A percentile compares a stretch with the other conserved stretches of the same genome.
phyloP scores from a whole-genome alignment of 2,113 vertebrate genomes.

The Neodon shergylaensis region DNA sequence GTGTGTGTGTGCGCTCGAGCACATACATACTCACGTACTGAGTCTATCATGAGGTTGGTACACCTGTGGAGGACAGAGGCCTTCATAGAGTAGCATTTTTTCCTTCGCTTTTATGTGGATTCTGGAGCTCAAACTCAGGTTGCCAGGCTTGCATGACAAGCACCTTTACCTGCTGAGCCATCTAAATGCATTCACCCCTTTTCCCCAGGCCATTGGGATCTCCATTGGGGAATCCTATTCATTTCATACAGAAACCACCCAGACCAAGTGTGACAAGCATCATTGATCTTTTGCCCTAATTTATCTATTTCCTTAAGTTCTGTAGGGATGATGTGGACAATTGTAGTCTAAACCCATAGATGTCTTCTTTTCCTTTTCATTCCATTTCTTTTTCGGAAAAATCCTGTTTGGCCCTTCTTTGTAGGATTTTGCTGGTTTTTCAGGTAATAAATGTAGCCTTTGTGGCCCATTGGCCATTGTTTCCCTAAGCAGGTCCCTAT shows the following conservation, averaged over 20 bases:
- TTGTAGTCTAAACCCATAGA: conserved; percentile 9
- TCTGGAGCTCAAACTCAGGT: too few relatives aligned
- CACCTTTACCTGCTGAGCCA: neutral
- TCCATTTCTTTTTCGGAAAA: neutral
- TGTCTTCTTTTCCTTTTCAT: neutral
- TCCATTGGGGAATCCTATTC: neutral
- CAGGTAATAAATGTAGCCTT: neutral
- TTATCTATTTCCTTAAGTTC: neutral
- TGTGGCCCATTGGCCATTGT: neutral
- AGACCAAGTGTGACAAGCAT: neutral
- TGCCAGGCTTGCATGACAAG: neutral
- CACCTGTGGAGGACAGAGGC: neutral
- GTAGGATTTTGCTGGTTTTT: neutral
- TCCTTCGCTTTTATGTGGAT: neutral
- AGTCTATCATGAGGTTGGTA: neutral
- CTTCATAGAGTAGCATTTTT: neutral
- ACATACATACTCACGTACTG: neutral
- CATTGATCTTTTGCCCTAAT: neutral
- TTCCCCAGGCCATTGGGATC: neutral
- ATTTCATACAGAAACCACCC: conserved; percentile 6
- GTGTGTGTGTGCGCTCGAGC: neutral
- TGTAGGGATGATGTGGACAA: conserved; percentile 53
- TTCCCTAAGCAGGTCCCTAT: neutral
- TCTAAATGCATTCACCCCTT: neutral
- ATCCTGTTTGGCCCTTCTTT: neutral